phyloP scores from a whole-genome alignment of 2,888 invertebrate species.

The Acanthosepion lycidas region DNA sequence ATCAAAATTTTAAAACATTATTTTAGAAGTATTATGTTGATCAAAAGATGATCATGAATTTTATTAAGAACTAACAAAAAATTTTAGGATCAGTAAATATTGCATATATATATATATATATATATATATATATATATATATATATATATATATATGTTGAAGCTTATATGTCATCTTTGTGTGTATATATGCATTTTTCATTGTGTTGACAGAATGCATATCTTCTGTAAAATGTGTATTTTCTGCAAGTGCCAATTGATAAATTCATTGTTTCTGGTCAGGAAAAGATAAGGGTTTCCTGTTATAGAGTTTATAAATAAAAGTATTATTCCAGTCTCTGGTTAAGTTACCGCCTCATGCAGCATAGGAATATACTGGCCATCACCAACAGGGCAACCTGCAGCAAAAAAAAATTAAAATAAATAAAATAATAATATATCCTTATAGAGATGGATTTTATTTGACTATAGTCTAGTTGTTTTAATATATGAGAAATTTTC shows the following conservation, averaged over 20 bases:
- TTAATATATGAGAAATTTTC: too few species aligned
- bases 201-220: not conserved
- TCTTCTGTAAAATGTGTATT: not conserved
- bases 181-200: not conserved
- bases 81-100: too few species aligned
- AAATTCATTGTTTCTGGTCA: not conserved
- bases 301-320: not conserved
- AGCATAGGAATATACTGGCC: not conserved
- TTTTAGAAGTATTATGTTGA: too few species aligned
- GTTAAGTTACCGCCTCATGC: not conserved
- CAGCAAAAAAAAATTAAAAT: not conserved
- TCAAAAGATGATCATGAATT: too few species aligned
- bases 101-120: too few species aligned
- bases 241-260: not conserved
- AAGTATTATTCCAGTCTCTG: conserved; percentile 33
- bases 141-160: too few species aligned
- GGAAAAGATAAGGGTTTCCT: conserved; percentile 24
- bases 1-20: too few species aligned
- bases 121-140: too few species aligned
- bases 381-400: conserved; percentile 12
- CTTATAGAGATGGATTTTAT: not conserved
- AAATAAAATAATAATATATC: not conserved
- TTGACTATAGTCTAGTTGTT: not conserved
- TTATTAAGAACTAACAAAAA: too few species aligned
- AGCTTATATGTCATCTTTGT: too few species aligned